Conservation (phyloP, 1,140 invertebrate species). For the Ptiloglossa arizonensis region DNA sequence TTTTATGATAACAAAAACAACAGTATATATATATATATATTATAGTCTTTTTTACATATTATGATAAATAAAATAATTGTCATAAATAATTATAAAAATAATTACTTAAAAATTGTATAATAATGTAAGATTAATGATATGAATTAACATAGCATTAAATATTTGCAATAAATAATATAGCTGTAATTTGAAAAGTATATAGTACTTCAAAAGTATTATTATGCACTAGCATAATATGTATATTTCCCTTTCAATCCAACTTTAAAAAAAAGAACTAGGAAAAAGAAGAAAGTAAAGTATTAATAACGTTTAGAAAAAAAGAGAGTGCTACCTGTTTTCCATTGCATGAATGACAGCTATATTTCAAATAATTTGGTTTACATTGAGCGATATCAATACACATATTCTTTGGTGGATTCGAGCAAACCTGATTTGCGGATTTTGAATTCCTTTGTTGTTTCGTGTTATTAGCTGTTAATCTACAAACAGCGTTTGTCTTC, state of each 20-base stretch:
- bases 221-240: no score
- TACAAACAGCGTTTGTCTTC: neutral
- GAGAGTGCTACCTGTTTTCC: constrained; percentile 51
- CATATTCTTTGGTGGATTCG: neutral
- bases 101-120: no score
- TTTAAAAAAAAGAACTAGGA: neutral
- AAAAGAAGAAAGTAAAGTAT: neutral
- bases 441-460: neutral
- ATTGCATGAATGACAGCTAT: neutral
- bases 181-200: neutral
- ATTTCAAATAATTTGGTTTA: constrained; percentile 13
- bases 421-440: neutral
- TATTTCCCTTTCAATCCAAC: no score
- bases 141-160: neutral
- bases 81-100: no score
- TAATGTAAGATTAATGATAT: neutral
- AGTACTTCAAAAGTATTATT: no score
- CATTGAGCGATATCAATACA: neutral
- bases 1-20: no score
- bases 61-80: no score
- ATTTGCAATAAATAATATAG: neutral
- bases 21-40: no score
- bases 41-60: no score
- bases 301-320: neutral
- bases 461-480: neutral